Base-by-base conservation (phyloP, 1,140 invertebrate species). In the Proctacanthus coquilletti region DNA sequence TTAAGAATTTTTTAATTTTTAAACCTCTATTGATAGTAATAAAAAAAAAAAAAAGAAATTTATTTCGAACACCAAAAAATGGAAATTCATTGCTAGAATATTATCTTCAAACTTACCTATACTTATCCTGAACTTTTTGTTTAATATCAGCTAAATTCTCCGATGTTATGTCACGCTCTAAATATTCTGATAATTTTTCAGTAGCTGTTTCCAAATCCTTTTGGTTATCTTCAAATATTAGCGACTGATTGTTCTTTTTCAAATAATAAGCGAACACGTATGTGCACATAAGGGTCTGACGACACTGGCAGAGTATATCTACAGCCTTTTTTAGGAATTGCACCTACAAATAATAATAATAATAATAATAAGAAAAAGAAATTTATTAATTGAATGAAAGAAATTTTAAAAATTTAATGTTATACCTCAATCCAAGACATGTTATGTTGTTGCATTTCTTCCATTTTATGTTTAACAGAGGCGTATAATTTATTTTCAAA, bases 251-350 rank as follows among this genome's bases (percentile, higher is more conserved):
- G 68, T 94, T 97, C 69, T 93, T 94, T 55, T 79, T 77, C 51
- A 98, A 72, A 62, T 98, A 98, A 66, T 93, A 98, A 49, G 94
- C 95, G 74, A 98, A 98, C 37, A 96, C 93, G 62, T 98, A 98
- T 37, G 94, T 98, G 67, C 93, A 98, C 92, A 98, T 98, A 8
- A 98, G 69, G 15, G 93, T 98, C 64, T 96, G 91, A 40, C 94
- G 71, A 66, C 94, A 98, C 56, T 88, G 84, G 66, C 91, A 96
- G 18, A 98, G 71, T 58, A 98, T 92, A 66, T 98, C 93, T 34
- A 98, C 93, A 36, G 93, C 93, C 64, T 93, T 93, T 62, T 93
- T 93, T 43, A 96, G 67, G 65, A 95, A 96, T 72, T 96, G 91
- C 32, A 95, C 91, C 77, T 91, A 43, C 2, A 53, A 21, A 39